A percentile compares a stretch with the other conserved stretches of the same genome.
Evolutionary conservation across 2,797 vertebrate genomes (phyloP).

Genomic region (Dendrocincla fuliginosa): DNA sequence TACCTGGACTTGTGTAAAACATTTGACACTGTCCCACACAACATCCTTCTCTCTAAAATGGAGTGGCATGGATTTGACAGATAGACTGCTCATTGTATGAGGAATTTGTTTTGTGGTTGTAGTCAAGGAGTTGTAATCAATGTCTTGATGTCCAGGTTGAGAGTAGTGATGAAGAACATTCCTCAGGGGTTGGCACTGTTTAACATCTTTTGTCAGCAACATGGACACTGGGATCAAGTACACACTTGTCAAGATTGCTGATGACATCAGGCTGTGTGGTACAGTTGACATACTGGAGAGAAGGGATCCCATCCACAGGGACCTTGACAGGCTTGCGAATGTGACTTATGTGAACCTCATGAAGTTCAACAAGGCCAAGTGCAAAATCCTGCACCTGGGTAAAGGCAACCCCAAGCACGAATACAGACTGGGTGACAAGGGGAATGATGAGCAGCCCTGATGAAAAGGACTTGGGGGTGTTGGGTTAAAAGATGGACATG

Average conservation of each 20-base stretch:
- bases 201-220: not conserved
- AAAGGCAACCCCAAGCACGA: not conserved
- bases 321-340: not conserved
- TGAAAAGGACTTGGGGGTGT: not conserved
- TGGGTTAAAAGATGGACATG: not conserved
- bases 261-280: not conserved
- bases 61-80: not conserved
- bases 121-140: fast-evolving
- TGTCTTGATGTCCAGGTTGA: fast-evolving
- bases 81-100: not conserved
- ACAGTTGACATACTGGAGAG: too few species aligned
- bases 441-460: not conserved
- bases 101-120: fast-evolving
- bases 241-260: not conserved
- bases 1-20: not conserved
- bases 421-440: fast-evolving
- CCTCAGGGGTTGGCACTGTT: not conserved
- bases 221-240: fast-evolving
- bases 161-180: not conserved
- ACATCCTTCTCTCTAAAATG: not conserved
- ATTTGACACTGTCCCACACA: not conserved
- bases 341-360: fast-evolving
- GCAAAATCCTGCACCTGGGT: not conserved
- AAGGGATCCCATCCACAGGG: not conserved
- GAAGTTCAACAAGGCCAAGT: not conserved